Conservation (phyloP, 2,888 invertebrate species). For the Drosophila pegasa region DNA sequence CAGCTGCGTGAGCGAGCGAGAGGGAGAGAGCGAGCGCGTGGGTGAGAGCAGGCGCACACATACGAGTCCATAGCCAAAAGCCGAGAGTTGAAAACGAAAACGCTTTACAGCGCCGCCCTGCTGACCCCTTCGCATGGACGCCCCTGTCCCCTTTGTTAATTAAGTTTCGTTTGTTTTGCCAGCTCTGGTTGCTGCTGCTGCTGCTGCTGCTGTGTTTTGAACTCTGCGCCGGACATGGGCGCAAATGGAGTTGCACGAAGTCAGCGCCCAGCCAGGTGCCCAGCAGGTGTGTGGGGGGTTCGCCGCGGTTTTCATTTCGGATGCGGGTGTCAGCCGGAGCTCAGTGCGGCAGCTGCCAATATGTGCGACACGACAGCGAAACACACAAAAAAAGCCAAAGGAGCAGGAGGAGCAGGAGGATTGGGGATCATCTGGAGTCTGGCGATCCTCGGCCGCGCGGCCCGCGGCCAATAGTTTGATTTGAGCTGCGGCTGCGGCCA, state of each 20-base stretch:
- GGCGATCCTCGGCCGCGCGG: slow-evolving; percentile 24
- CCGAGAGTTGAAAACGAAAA: slow-evolving; percentile 36
- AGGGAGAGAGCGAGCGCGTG: slow-evolving; percentile 2
- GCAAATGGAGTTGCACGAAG: slow-evolving; percentile 44
- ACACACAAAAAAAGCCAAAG: background rate
- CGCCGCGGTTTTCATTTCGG: slow-evolving; percentile 6
- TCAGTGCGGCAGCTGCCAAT: slow-evolving; percentile 39
- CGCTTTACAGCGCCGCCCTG: background rate
- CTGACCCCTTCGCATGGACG: slow-evolving; percentile 2
- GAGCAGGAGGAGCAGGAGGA: background rate
- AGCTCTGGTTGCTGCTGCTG: slow-evolving; percentile 31
- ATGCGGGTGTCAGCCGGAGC: slow-evolving; percentile 33
- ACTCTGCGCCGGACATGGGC: slow-evolving; percentile 56
- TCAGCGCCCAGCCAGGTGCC: slow-evolving; percentile 1
- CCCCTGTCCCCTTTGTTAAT: slow-evolving; percentile 73
- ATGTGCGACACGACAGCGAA: slow-evolving; percentile 18
- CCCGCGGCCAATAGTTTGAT: slow-evolving; percentile 23
- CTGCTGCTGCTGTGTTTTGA: slow-evolving; percentile 34
- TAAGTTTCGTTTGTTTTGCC: slow-evolving; percentile 82
- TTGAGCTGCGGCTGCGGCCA: slow-evolving; percentile 13
- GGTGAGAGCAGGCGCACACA: slow-evolving; percentile 24
- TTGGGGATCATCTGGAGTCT: slow-evolving; percentile 16
- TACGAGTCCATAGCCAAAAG: slow-evolving; percentile 44
- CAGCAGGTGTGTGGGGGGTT: slow-evolving; percentile 8
- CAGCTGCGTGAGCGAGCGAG: background rate